Evolutionary conservation across 1,140 invertebrate genomes (phyloP), one percentile per base, ranked within the genome.

Genomic region (Cryptotermes secundus): DNA sequence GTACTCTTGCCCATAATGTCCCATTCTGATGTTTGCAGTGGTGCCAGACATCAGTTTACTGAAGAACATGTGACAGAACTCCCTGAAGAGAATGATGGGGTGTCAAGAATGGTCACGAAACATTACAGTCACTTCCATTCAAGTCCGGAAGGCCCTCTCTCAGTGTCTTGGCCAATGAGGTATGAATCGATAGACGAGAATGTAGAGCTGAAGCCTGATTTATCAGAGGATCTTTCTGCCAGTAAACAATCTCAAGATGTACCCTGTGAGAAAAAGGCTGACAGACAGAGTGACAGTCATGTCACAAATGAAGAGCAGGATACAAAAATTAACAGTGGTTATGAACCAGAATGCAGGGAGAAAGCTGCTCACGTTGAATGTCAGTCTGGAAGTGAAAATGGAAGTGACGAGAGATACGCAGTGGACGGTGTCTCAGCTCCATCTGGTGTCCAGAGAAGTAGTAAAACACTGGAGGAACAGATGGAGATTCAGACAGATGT

Each of bases 171-270:
- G 36, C 65, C 35, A 26, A 36, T 79, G 14, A 72, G 79, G 34
- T 85, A 79, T 79, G 84, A 85, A 53, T 85, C 85, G 2, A 85
- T 85, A 35, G 85, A 85, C 35, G 85, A 85, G 81, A 49, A 83
- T 24, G 81, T 82, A 19, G 84, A 81, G 31, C 7, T 65, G 45
- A 35, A 53, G 53, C 34, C 80, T 42, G 34, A 79, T 10, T 3
- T 49, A 82, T 72, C 59, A 72, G 59, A 26, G 9, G 14, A n/a
- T 72, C 59, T 72, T 42, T 45, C 42, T 45, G 38, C 81, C 19
- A 82, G 81, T 14, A 42, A 49, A 42, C n/a, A 82, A 45, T 82
- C 53, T 7, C n/a, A 59, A 49, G 35, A 45, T 14, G 3, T 9
- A 6, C 65, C 36, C 34, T 14, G n/a, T 6, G 36, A 83, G 19